These are phyloP conservation scores for Cryptoleucopteryx plumbea DNA, from an alignment of 2,113 vertebrate genomes.

Conservation along the genomic window DNA sequence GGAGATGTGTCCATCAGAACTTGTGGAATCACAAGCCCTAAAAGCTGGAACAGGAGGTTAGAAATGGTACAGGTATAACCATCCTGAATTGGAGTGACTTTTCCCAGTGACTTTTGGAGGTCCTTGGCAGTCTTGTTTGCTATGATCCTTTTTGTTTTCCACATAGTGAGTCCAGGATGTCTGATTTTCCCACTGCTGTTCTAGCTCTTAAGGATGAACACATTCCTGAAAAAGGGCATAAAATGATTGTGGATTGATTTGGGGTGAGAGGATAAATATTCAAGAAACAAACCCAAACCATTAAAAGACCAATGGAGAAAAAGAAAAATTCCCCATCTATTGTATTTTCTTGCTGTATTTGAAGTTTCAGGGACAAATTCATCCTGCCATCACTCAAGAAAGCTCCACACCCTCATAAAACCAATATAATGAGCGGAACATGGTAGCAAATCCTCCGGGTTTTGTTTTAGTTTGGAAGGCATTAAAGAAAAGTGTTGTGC, in stretches of 20 bases:
- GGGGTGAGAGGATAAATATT: not conserved
- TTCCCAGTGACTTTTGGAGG: not conserved
- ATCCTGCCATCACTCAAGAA: not conserved
- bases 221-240: not conserved
- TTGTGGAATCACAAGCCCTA: not conserved
- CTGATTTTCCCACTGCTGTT: not conserved
- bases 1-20: not conserved
- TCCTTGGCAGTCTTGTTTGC: not conserved
- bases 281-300: not conserved
- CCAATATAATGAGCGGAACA: slow-evolving; percentile 21
- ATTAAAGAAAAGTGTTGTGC: slow-evolving; percentile 25
- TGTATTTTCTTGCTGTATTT: not conserved
- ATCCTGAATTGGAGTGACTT: not conserved
- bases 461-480: slow-evolving; percentile 54
- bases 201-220: not conserved
- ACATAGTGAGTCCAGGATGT: not conserved
- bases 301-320: not conserved
- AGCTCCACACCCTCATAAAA: slow-evolving; percentile 35
- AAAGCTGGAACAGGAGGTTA: not conserved
- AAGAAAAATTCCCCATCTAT: not conserved
- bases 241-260: not conserved
- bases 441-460: slow-evolving; percentile 10
- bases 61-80: not conserved
- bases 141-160: slow-evolving; percentile 8
- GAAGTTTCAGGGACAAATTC: slow-evolving; percentile 16